Conservation (phyloP, 2,797 vertebrate species). For the Chaetodon trifasciatus region DNA sequence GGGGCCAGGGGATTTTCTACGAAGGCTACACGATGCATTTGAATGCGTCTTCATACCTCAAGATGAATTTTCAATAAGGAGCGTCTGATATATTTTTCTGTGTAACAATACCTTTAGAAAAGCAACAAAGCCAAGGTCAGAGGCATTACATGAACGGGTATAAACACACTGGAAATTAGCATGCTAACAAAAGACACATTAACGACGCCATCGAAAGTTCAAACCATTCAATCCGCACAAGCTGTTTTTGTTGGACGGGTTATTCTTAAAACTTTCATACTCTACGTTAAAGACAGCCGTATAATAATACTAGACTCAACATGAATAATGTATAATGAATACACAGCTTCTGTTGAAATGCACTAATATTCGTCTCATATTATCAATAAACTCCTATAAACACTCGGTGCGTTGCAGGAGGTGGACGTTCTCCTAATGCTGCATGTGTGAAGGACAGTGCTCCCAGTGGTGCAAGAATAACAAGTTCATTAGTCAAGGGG, state of each 20-base stretch:
- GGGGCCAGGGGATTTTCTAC: conserved; percentile 71
- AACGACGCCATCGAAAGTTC: conserved; percentile 1
- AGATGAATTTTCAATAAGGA: conserved; percentile 70
- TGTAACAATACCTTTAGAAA: conserved; percentile 62
- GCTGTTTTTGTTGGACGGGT: background rate
- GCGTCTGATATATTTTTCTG: conserved; percentile 61
- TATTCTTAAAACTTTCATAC: conserved; percentile 1
- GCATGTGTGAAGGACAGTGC: conserved; percentile 93
- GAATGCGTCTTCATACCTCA: conserved; percentile 61
- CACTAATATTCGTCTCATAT: conserved; percentile 14
- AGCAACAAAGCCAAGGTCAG: conserved; percentile 66
- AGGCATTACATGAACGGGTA: conserved; percentile 8
- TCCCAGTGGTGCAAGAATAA: conserved; percentile 98
- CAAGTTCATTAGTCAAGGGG: conserved; percentile 98
- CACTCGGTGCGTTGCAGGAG: conserved; percentile 54
- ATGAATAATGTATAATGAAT: conserved; percentile 7
- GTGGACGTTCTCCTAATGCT: conserved; percentile 71
- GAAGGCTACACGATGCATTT: conserved; percentile 72
- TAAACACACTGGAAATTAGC: conserved; percentile 22
- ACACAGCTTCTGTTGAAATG: conserved; percentile 4
- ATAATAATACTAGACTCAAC: background rate
- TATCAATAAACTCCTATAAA: conserved; percentile 58
- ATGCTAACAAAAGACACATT: conserved; percentile 14
- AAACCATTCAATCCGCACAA: background rate
- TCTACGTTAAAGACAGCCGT: background rate